Conservation (phyloP, 23 tunicate species). For the Phallusia fumigata region DNA sequence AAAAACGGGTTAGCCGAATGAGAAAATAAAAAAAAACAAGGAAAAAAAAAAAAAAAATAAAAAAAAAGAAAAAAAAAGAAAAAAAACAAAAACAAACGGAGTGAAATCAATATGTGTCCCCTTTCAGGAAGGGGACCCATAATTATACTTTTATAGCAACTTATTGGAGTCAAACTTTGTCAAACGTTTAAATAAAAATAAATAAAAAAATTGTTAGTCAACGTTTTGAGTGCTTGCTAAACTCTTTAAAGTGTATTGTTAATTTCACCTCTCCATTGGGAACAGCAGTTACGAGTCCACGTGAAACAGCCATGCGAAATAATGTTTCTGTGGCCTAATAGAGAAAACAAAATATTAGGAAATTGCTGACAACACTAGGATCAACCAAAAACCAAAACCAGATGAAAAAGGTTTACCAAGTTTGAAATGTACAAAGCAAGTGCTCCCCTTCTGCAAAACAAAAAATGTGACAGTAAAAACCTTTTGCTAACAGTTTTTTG, state of each 20-base stretch:
- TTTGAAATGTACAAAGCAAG: constrained; percentile 51
- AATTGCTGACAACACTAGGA: too few species aligned
- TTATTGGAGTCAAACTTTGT: too few species aligned
- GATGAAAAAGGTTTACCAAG: constrained; percentile 20
- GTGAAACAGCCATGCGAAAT: constrained; percentile 34
- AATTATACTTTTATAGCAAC: too few species aligned
- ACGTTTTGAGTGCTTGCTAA: too few species aligned
- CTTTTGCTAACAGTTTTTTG: too few species aligned
- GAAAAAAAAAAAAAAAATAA: background rate
- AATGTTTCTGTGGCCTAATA: constrained; percentile 55
- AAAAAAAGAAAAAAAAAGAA: background rate
- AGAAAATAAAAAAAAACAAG: too few species aligned
- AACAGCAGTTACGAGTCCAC: constrained; percentile 29
- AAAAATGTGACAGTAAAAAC: background rate
- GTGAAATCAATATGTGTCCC: too few species aligned
- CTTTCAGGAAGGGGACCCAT: too few species aligned
- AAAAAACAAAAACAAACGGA: background rate
- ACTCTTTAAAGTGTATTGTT: too few species aligned
- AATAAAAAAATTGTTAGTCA: too few species aligned
- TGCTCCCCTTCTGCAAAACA: constrained; percentile 44
- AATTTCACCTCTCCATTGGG: constrained; percentile 47
- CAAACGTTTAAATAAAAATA: too few species aligned
- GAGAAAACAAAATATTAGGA: background rate
- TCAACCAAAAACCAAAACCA: background rate
- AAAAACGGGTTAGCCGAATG: too few species aligned